Percentiles rank a stretch among this genome's conserved stretches.
Evolutionary conservation across 2,113 vertebrate genomes (phyloP).

Genomic region (Pseudorectes ferrugineus): DNA sequence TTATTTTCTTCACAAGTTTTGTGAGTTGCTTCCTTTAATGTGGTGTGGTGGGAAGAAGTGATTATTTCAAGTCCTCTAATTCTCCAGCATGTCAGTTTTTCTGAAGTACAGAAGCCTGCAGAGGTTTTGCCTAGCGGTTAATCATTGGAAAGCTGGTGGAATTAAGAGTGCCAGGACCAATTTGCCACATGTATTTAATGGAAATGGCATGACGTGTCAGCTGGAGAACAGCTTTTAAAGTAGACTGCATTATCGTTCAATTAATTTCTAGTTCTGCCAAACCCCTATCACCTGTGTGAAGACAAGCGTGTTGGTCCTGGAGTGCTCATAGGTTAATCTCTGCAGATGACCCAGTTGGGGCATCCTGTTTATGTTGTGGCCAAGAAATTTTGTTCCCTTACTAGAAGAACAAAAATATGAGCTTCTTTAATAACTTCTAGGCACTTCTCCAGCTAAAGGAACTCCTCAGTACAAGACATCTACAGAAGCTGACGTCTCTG

Average conservation of each 20-base stretch:
- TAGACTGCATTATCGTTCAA: not conserved
- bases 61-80: not conserved
- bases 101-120: not conserved
- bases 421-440: not conserved
- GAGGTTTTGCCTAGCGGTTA: not conserved
- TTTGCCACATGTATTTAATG: not conserved
- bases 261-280: not conserved
- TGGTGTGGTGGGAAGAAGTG: not conserved
- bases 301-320: not conserved
- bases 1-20: conserved; percentile 23
- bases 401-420: not conserved
- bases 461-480: not conserved
- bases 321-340: not conserved
- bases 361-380: not conserved
- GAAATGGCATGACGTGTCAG: not conserved
- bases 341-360: not conserved
- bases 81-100: not conserved
- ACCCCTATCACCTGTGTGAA: rapidly evolving
- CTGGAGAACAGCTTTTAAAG: not conserved
- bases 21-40: conserved; percentile 7
- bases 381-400: not conserved
- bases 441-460: not conserved
- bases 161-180: not conserved
- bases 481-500: not conserved
- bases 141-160: not conserved